These are phyloP conservation scores for Thunnus maccoyii DNA, from an alignment of 2,113 vertebrate species.

Conservation along the genomic window DNA sequence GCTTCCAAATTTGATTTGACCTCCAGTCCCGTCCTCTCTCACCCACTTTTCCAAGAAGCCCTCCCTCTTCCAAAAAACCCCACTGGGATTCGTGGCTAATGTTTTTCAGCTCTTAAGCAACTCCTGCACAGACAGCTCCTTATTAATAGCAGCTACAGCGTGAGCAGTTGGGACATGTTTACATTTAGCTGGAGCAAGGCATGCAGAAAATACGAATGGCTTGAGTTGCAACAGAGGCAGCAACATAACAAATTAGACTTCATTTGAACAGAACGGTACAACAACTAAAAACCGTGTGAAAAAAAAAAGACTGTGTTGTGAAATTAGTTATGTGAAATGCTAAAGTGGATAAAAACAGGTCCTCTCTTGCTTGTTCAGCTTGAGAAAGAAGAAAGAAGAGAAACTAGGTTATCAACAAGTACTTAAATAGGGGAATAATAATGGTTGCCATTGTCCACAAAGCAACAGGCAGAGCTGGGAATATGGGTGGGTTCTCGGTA, in stretches of 20 bases:
- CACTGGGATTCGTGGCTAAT: slow-evolving; percentile 15
- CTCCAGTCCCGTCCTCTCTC: neutral
- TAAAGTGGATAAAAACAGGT: neutral
- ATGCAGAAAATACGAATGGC: neutral
- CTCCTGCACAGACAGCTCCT: slow-evolving; percentile 25
- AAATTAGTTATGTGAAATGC: neutral
- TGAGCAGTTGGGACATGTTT: slow-evolving; percentile 36
- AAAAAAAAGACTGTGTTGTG: neutral
- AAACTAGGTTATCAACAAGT: slow-evolving; percentile 50
- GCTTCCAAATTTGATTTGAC: neutral
- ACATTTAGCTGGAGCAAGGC: neutral
- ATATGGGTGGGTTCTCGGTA: slow-evolving; percentile 45
- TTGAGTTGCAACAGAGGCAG: neutral
- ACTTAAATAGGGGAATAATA: slow-evolving; percentile 21
- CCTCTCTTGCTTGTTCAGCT: neutral
- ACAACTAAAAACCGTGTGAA: neutral
- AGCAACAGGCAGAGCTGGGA: slow-evolving; percentile 53
- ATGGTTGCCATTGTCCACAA: slow-evolving; percentile 43
- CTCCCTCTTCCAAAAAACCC: slow-evolving; percentile 15
- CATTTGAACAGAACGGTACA: neutral
- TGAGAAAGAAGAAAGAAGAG: neutral
- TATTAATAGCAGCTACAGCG: slow-evolving; percentile 44
- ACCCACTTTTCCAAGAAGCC: slow-evolving; percentile 50
- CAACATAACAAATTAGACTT: neutral
- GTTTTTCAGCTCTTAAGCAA: slow-evolving; percentile 25